A percentile compares a stretch with the other conserved stretches of the same genome.
These are phyloP conservation scores for Drosophila tripunctata DNA, from an alignment of 2,888 invertebrate species.

Conservation along the genomic window DNA sequence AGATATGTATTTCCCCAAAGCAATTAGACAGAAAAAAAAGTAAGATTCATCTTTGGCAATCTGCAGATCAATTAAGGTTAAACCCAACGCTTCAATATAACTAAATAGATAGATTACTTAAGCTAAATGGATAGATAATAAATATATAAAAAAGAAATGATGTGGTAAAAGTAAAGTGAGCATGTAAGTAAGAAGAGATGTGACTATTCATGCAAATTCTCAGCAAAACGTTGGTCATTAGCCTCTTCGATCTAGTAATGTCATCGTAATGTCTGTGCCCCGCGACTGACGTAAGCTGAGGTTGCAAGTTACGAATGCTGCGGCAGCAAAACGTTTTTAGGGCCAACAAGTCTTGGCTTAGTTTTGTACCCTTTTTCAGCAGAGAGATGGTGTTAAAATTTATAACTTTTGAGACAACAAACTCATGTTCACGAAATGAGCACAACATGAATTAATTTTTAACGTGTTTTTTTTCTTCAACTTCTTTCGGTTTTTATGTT, in stretches of 20 bases:
- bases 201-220: conserved; percentile 6
- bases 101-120: conserved; percentile 10
- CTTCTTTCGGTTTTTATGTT: conserved; percentile 32
- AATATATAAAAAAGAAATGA: background rate
- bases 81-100: conserved; percentile 11
- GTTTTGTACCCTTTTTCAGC: conserved; percentile 12
- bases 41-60: conserved; percentile 14
- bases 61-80: conserved; percentile 25
- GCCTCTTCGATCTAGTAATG: conserved; percentile 12
- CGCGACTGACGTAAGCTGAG: conserved; percentile 34
- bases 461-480: conserved; percentile 27
- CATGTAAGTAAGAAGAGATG: conserved; percentile 10
- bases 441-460: conserved; percentile 78
- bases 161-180: conserved; percentile 3
- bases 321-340: conserved; percentile 14
- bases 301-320: conserved; percentile 16
- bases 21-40: background rate
- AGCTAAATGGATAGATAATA: background rate
- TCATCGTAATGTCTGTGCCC: conserved; percentile 1
- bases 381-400: conserved; percentile 41
- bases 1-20: background rate
- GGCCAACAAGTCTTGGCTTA: conserved; percentile 15
- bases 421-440: conserved; percentile 76
- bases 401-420: conserved; percentile 11
- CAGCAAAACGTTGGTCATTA: conserved; percentile 25